phyloP scores from a whole-genome alignment of 2,113 vertebrate species.

The Toxostoma redivivum region DNA sequence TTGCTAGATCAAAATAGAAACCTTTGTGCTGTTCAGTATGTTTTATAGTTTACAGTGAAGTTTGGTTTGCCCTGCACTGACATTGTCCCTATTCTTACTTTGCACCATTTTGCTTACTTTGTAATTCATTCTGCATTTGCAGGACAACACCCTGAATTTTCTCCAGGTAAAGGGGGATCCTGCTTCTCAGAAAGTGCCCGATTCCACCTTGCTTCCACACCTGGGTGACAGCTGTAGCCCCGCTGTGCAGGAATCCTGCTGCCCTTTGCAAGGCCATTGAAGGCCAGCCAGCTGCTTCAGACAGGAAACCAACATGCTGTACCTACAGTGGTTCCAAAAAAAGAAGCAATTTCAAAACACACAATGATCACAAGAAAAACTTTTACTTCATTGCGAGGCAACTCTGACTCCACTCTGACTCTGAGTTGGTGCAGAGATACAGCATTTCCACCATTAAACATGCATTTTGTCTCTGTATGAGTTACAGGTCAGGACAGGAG shows the following conservation, averaged over 20 bases:
- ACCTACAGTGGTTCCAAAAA: conserved; percentile 56
- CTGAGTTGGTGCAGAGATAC: neutral
- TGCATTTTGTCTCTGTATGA: neutral
- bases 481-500: neutral
- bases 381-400: neutral
- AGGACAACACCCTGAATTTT: conserved; percentile 67
- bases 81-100: neutral
- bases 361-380: neutral
- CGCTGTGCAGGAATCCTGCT: conserved; percentile 44
- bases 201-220: conserved; percentile 69
- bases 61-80: neutral
- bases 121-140: conserved; percentile 79
- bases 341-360: neutral
- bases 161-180: conserved; percentile 64
- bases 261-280: conserved; percentile 46
- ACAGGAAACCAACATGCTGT: conserved; percentile 59
- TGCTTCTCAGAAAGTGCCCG: conserved; percentile 31
- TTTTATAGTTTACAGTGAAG: neutral
- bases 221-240: neutral
- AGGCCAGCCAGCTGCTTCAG: conserved; percentile 49
- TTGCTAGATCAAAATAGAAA: neutral
- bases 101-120: conserved; percentile 70
- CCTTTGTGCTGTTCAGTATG: neutral
- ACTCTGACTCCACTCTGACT: neutral
- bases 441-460: neutral